These are phyloP conservation scores for Cosmia pyralina DNA, from an alignment of 2,888 invertebrate species.

Conservation along the genomic window DNA sequence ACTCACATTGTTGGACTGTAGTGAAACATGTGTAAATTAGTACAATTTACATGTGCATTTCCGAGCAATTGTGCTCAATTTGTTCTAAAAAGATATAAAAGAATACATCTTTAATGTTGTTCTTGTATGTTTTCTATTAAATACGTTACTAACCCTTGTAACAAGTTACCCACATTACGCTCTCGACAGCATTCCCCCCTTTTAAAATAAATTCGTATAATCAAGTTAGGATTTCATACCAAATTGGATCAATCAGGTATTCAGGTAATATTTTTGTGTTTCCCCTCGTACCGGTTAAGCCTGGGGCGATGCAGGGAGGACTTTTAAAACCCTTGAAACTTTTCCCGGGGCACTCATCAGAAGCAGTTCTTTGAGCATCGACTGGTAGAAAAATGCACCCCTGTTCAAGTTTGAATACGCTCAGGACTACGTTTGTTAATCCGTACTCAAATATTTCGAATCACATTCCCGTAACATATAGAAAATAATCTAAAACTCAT, in stretches of 20 bases:
- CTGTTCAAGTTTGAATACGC: not conserved
- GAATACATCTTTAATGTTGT: not conserved
- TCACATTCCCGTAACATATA: not conserved
- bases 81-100: conserved; percentile 18
- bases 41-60: conserved; percentile 39
- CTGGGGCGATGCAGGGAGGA: conserved; percentile 39
- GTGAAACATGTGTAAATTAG: conserved; percentile 48
- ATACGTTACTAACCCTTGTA: conserved; percentile 31
- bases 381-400: conserved; percentile 22
- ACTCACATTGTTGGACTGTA: conserved; percentile 27
- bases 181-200: not conserved
- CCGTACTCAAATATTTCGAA: not conserved
- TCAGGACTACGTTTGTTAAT: not conserved
- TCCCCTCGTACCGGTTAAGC: conserved; percentile 35
- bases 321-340: conserved; percentile 43
- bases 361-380: conserved; percentile 37
- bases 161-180: not conserved
- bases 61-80: conserved; percentile 27
- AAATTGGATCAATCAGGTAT: conserved; percentile 49
- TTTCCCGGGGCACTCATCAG: conserved; percentile 33
- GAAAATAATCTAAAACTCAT: not conserved
- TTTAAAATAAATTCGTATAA: conserved; percentile 38
- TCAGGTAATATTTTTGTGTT: conserved; percentile 56
- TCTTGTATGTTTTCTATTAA: conserved; percentile 2
- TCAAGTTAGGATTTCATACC: conserved; percentile 31